These are phyloP conservation scores for Magallana nippona DNA, from an alignment of 2,888 invertebrate species.

Conservation along the genomic window DNA sequence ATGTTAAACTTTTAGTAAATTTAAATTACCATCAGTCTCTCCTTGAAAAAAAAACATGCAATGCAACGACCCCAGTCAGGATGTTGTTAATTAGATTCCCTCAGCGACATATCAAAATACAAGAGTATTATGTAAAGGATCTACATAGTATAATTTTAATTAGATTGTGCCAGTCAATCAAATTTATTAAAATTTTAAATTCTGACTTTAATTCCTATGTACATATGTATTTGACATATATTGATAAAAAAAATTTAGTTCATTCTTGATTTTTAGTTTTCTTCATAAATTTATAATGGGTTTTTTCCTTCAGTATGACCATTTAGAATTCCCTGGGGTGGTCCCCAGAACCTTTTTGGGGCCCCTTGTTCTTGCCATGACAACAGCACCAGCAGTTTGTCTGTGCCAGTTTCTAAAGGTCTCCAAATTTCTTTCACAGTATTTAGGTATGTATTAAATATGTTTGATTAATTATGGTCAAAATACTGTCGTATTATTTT, in stretches of 20 bases:
- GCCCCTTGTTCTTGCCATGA: conserved; percentile 88
- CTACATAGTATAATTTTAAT: not conserved
- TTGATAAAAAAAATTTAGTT: too few species aligned
- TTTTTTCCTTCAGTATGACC: conserved; percentile 90
- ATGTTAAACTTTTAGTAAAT: too few species aligned
- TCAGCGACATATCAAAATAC: not conserved
- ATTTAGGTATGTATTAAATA: conserved; percentile 80
- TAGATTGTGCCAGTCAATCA: not conserved
- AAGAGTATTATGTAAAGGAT: not conserved
- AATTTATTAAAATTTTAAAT: too few species aligned
- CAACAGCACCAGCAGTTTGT: conserved; percentile 86
- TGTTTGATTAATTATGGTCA: too few species aligned
- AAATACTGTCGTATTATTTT: too few species aligned
- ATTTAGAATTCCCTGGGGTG: conserved; percentile 96
- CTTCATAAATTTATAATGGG: too few species aligned
- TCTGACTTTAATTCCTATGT: too few species aligned
- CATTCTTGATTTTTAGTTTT: too few species aligned
- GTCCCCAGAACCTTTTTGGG: conserved; percentile 98
- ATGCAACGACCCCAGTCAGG: too few species aligned
- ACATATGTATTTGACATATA: too few species aligned
- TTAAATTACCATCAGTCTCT: too few species aligned
- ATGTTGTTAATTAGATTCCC: not conserved
- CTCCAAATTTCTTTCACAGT: conserved; percentile 93
- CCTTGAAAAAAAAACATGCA: too few species aligned
- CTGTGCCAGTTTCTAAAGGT: conserved; percentile 81